phyloP scores from a whole-genome alignment of 2,113 vertebrate species.

The Platichthys stellatus region DNA sequence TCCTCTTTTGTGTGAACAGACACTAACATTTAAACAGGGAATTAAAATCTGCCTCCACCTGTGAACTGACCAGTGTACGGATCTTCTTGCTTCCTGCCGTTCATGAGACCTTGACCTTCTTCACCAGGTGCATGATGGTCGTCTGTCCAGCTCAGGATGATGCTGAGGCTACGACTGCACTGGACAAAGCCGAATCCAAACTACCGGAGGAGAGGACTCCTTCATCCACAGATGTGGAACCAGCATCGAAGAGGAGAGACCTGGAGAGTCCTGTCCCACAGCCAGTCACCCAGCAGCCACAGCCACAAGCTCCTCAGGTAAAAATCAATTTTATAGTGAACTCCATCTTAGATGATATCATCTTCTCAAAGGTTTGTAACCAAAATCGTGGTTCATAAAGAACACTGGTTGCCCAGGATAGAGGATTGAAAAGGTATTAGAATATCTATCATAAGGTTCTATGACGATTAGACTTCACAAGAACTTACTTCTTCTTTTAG shows the following conservation, averaged over 20 bases:
- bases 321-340: not conserved
- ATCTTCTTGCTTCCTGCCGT: not conserved
- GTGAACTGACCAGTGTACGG: not conserved
- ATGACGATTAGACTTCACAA: not conserved
- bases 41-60: too few relatives aligned
- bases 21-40: too few relatives aligned
- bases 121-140: slow-evolving; percentile 43
- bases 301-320: slow-evolving; percentile 62
- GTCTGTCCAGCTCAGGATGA: slow-evolving; percentile 1
- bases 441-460: not conserved
- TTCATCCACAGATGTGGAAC: slow-evolving; percentile 41
- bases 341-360: not conserved
- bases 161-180: not conserved
- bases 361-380: too few relatives aligned
- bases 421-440: not conserved
- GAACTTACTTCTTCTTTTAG: slow-evolving; percentile 29
- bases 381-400: too few relatives aligned
- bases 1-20: too few relatives aligned
- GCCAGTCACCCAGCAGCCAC: slow-evolving; percentile 34
- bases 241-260: slow-evolving; percentile 27
- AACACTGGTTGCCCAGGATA: not conserved
- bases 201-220: not conserved
- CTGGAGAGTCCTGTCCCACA: slow-evolving; percentile 26
- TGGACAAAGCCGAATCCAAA: not conserved
- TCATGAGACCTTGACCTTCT: slow-evolving; percentile 2